Base-by-base conservation (phyloP, 2,113 vertebrate genomes). In the Poecile atricapillus region DNA sequence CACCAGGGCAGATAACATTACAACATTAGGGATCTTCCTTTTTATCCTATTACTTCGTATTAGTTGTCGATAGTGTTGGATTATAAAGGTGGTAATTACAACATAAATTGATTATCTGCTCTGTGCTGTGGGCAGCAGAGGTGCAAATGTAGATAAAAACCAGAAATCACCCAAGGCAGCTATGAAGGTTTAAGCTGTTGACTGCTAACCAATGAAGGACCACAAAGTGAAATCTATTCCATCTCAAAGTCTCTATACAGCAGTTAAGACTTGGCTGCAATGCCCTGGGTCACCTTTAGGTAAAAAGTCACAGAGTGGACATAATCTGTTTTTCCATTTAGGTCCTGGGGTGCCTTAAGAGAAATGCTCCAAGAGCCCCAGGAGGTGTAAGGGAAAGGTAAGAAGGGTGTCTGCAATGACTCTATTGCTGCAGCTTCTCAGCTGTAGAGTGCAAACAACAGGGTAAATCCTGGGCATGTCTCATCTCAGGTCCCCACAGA, bases 301-400 rank as follows among this genome's bases (percentile, higher is more conserved):
- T 11, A 49, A 37, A n/a, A 76, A 52, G 39, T 70, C 60, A 78
- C 39, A 59, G 4, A 46, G 33, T 25, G 13, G 31, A 88, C 85
- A 2, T 21, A 67, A 73, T 25, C 15, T 16, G 3, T 1, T 49
- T 60, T 44, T 65, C 58, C 4, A 24, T 52, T 89, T 25, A 69
- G 2, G 7, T 74, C 6, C 16, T 41, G 10, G 13, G 6, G 2
- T 78, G 15, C 15, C 62, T 64, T 35, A 78, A 44, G 0, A 59
- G 65, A 87, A 80, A 83, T 15, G 27, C 13, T 23, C 12, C 43
- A 37, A 41, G 43, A 60, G 13, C 2, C 10, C 10, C 23, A 71
- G 30, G 10, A 71, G 11, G 27, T 60, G 3, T 17, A 83, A 39
- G 5, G 16, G 14, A 52, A 83, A n/a, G 33, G 18, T 49, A 41